Percentiles rank a stretch among this genome's conserved stretches.
phyloP scores from a whole-genome alignment of 2,113 vertebrate species.

The Asarcornis scutulata region DNA sequence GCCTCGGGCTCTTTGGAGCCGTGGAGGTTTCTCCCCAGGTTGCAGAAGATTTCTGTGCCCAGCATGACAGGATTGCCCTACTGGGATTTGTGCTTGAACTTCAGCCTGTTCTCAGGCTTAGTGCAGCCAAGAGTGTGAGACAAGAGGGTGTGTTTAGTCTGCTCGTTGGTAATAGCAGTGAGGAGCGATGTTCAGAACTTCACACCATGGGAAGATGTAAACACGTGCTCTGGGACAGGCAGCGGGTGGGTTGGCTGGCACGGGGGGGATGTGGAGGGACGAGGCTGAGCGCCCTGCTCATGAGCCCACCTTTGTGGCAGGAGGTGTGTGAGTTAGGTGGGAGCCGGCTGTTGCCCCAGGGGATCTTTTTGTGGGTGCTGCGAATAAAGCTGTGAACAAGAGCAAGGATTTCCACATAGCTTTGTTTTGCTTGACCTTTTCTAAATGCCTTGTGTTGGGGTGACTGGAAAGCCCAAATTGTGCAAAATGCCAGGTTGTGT shows the following conservation, averaged over 20 bases:
- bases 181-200: background rate
- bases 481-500: background rate
- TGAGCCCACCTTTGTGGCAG: background rate
- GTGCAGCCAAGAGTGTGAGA: background rate
- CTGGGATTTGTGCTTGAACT: background rate
- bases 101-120: background rate
- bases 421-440: background rate
- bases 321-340: background rate
- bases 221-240: rapidly evolving
- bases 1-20: rapidly evolving
- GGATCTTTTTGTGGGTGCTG: background rate
- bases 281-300: background rate
- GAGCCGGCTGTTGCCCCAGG: background rate
- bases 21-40: background rate
- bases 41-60: background rate
- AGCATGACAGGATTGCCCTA: background rate
- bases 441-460: background rate
- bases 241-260: background rate
- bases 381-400: background rate
- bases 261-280: background rate
- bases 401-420: background rate
- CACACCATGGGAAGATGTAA: background rate
- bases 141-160: background rate
- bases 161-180: background rate
- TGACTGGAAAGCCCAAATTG: background rate